Conservation (phyloP, 2,888 invertebrate genomes). For the Amblyjoppa proteus region DNA sequence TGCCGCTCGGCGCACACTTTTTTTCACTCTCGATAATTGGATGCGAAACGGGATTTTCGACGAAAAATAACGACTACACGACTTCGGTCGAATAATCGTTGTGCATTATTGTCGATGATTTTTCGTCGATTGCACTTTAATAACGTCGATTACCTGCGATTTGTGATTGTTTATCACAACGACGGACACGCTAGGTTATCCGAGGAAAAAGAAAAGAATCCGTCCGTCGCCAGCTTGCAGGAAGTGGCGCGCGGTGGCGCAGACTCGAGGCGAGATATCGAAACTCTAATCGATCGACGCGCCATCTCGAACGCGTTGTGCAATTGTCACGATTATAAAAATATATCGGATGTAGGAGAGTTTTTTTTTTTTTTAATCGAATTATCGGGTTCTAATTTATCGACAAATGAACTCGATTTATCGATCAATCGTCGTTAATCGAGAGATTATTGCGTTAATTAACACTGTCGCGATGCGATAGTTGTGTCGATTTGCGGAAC, state of each 20-base stretch:
- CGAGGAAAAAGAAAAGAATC: constrained; percentile 75
- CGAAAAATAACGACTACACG: constrained; percentile 63
- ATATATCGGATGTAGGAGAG: background rate
- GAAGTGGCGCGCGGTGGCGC: constrained; percentile 60
- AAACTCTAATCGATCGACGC: constrained; percentile 25
- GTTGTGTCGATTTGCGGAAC: too few species aligned
- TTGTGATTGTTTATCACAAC: constrained; percentile 79
- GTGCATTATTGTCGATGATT: constrained; percentile 41
- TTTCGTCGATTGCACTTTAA: constrained; percentile 66
- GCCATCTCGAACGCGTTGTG: constrained; percentile 21
- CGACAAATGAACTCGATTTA: too few species aligned
- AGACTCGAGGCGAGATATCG: constrained; percentile 20
- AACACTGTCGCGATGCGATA: too few species aligned
- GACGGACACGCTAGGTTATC: constrained; percentile 76
- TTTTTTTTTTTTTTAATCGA: too few species aligned
- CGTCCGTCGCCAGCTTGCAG: constrained; percentile 30
- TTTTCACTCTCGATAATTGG: constrained; percentile 34
- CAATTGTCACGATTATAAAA: background rate
- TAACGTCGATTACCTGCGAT: constrained; percentile 82
- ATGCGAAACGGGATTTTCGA: constrained; percentile 26
- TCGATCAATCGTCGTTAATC: too few species aligned
- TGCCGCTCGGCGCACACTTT: constrained; percentile 54
- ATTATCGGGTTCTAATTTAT: too few species aligned
- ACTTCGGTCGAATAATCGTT: constrained; percentile 3
- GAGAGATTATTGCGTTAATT: too few species aligned